These are phyloP conservation scores for Polypterus bichir DNA, from an alignment of 2,113 vertebrate genomes.

Conservation along the genomic window DNA sequence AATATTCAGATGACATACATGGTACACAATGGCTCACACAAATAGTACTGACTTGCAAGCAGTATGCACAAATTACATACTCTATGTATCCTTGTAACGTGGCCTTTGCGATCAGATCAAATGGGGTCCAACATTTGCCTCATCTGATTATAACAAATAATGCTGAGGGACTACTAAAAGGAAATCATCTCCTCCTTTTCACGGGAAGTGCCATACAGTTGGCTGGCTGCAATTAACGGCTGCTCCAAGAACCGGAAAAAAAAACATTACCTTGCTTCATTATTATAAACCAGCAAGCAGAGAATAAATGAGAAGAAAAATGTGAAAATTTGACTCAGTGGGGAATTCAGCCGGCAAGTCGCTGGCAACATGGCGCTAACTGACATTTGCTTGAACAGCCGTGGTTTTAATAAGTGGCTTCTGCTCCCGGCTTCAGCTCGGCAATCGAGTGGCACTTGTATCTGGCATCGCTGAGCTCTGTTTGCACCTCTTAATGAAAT, in stretches of 20 bases:
- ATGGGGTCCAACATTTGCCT: too few species aligned
- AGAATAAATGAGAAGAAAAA: constrained; percentile 22
- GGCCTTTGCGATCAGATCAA: too few species aligned
- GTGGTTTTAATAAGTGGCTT: constrained; percentile 44
- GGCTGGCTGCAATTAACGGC: constrained; percentile 5
- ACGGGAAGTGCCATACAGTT: neutral
- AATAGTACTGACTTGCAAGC: too few species aligned
- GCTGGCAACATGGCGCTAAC: constrained; percentile 32
- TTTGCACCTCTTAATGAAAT: constrained; percentile 43
- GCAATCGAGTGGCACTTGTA: constrained; percentile 12
- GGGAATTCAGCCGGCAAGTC: constrained; percentile 36
- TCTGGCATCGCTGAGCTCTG: constrained; percentile 27
- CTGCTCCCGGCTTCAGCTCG: constrained; percentile 43
- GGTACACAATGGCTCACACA: too few species aligned
- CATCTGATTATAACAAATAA: too few species aligned
- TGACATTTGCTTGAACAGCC: constrained; percentile 51
- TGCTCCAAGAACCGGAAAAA: constrained; percentile 3
- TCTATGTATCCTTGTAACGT: too few species aligned
- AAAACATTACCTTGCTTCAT: constrained; percentile 31
- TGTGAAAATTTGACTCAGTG: constrained; percentile 36
- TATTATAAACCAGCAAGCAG: constrained; percentile 20
- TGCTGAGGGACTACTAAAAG: too few species aligned
- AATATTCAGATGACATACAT: too few species aligned
- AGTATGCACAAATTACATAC: too few species aligned
- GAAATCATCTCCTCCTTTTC: too few species aligned